These are phyloP conservation scores for Polymixis flavicincta DNA, from an alignment of 2,888 invertebrate genomes.

Conservation along the genomic window DNA sequence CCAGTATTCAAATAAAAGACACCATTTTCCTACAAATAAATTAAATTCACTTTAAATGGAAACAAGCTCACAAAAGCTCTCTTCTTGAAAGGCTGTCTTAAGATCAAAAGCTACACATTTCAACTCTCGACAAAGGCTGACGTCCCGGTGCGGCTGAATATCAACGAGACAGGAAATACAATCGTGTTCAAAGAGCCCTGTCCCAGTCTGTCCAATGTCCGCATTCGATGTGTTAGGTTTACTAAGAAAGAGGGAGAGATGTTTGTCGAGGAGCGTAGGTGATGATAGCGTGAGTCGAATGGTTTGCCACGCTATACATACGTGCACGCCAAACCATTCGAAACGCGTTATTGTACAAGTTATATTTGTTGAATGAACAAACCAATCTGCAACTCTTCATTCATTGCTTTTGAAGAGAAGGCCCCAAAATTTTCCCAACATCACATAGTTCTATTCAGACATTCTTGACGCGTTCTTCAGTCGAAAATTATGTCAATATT, in stretches of 20 bases:
- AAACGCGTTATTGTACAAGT: not conserved
- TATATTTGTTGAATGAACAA: not conserved
- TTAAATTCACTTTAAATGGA: not conserved
- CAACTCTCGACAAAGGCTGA: slow-evolving; percentile 37
- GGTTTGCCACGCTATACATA: not conserved
- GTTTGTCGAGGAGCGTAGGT: too few relatives aligned
- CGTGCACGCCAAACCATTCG: too few relatives aligned
- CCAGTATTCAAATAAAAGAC: not conserved
- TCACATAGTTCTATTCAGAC: too few relatives aligned
- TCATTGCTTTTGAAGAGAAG: not conserved
- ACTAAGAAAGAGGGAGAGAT: slow-evolving; percentile 7
- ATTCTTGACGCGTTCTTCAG: not conserved
- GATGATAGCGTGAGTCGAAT: not conserved
- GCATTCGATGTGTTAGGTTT: slow-evolving; percentile 1
- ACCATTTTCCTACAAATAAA: not conserved
- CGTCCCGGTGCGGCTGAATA: slow-evolving; percentile 37
- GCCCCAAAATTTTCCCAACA: not conserved
- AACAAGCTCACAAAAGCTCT: not conserved
- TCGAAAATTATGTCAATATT: not conserved
- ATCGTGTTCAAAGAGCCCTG: slow-evolving; percentile 20
- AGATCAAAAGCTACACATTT: slow-evolving; percentile 36
- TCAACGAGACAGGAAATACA: slow-evolving; percentile 48
- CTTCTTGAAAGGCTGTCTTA: slow-evolving; percentile 23
- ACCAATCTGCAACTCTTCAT: not conserved
- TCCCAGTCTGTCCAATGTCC: slow-evolving; percentile 3